Base-by-base conservation (phyloP, 2,113 vertebrate genomes). In the Pelodiscus sinensis region DNA sequence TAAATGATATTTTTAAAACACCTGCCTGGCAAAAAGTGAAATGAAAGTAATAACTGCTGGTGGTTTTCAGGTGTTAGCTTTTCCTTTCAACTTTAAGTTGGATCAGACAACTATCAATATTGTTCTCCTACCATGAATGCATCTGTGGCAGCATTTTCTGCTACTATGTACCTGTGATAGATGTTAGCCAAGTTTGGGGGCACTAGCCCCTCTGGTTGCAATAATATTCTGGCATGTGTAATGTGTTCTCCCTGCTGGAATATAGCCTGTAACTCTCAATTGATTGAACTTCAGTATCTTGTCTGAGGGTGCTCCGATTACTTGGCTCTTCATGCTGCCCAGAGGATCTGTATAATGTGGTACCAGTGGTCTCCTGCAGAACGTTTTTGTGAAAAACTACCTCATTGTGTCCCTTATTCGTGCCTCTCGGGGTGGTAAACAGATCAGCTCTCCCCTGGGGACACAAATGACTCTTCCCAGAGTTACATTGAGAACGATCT, bases 161-260 rank as follows among this genome's bases (percentile, higher is more conserved):
- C 11, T 19, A 78, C 0, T n/a, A 0, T 0, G 24, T 52, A 21
- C n/a, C 2, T 3, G 21, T 0, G 0, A 1, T 4, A 38, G 44
- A 31, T 77, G 29, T 27, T 92, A 79, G 12, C 57, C 10, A 14
- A 65, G 3, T 2, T 3, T 65, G 4, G 50, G 68, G 15, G 50
- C 81, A 57, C 0, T 16, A 3, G 22, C 73, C 78, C 51, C 82
- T 4, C 38, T 6, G 0, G 5, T 12, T 38, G 31, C 11, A 77
- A n/a, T n/a, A 54, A 55, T 55, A 54, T 77, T 1, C 6, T 22
- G 3, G 0, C 54, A 1, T 2, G 0, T 1, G 25, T 31, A 16
- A 44, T 4, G 9, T 1, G 0, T 71, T 82, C 58, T 92, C 51
- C 83, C 54, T 29, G 0, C 73, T 38, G 58, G 9, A 9, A 5